Evolutionary conservation across 2,113 vertebrate genomes (phyloP).

Genomic region (Peucedramus taeniatus): DNA sequence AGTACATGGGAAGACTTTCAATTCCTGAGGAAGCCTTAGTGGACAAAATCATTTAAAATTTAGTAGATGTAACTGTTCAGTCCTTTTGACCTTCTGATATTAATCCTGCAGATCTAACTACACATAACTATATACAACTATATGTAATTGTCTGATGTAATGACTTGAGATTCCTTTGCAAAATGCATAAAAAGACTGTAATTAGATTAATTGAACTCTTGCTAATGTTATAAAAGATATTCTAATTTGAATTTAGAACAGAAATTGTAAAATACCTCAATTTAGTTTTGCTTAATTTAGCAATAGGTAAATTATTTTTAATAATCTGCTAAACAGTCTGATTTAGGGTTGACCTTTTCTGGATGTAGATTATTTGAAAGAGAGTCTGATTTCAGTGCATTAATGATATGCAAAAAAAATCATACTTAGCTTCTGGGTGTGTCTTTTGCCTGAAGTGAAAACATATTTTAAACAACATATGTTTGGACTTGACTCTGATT

Average conservation of each 20-base stretch:
- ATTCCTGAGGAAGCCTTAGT: not conserved
- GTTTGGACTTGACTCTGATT: constrained; percentile 20
- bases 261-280: not conserved
- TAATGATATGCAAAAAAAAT: constrained; percentile 20
- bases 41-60: not conserved
- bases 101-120: not conserved
- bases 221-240: not conserved
- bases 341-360: not conserved
- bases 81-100: not conserved
- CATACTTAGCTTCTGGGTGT: constrained; percentile 17
- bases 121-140: not conserved
- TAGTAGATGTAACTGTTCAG: not conserved
- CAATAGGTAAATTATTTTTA: not conserved
- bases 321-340: not conserved
- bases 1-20: not conserved
- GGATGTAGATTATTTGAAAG: constrained; percentile 6
- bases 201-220: not conserved
- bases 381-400: not conserved
- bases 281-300: not conserved
- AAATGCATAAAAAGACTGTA: not conserved
- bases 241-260: not conserved
- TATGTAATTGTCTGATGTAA: not conserved
- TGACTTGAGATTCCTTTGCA: not conserved
- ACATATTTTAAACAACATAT: constrained; percentile 1
- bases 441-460: constrained; percentile 35